Evolutionary conservation across 2,888 invertebrate genomes (phyloP).

Genomic region (Mimas tiliae): DNA sequence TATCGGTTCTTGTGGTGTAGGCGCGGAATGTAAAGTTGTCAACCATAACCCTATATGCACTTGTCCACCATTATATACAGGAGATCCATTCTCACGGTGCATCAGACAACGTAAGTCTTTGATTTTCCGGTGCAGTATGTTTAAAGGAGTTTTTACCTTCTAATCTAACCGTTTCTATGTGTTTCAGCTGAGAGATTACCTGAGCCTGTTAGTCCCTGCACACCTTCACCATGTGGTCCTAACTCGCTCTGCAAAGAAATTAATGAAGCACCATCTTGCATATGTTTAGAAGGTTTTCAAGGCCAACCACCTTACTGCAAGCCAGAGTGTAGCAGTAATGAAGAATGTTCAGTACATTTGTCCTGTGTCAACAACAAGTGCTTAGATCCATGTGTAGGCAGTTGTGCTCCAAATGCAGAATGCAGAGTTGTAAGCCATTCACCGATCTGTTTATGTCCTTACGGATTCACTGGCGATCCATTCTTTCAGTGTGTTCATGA

Average conservation of each 20-base stretch:
- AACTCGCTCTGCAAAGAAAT: conserved; percentile 89
- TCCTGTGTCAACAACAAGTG: conserved; percentile 92
- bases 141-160: neutral
- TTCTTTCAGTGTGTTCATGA: conserved; percentile 86
- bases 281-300: conserved; percentile 87
- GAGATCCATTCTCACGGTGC: conserved; percentile 88
- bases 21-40: conserved; percentile 90
- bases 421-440: conserved; percentile 91
- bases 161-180: conserved; percentile 29
- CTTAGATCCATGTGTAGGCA: conserved; percentile 89
- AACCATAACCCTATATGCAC: conserved; percentile 91
- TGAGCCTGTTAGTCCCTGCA: conserved; percentile 86
- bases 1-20: conserved; percentile 88
- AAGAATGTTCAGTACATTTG: conserved; percentile 88
- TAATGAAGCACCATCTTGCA: conserved; percentile 90
- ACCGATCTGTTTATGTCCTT: conserved; percentile 88
- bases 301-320: conserved; percentile 91
- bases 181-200: conserved; percentile 79
- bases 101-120: conserved; percentile 78
- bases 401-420: conserved; percentile 89
- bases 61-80: conserved; percentile 86
- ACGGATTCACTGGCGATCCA: conserved; percentile 90
- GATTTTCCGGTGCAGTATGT: neutral
- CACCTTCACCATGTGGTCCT: conserved; percentile 92
- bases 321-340: conserved; percentile 91